These are phyloP conservation scores for Carposina sasakii DNA, from an alignment of 1,140 invertebrate genomes.

Conservation along the genomic window DNA sequence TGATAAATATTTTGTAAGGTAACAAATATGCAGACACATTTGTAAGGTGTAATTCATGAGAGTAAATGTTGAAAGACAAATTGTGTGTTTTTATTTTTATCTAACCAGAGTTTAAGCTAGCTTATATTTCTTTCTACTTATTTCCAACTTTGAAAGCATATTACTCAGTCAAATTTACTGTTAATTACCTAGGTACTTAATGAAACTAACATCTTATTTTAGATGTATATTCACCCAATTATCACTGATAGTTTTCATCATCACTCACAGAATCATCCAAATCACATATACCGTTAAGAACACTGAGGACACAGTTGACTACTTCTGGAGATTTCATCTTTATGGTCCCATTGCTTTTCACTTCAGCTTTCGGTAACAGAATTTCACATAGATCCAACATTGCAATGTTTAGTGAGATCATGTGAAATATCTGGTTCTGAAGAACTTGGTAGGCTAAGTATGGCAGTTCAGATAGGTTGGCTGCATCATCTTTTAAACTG, in stretches of 20 bases:
- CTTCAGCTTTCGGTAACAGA: slow-evolving; percentile 46
- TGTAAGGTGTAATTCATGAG: slow-evolving; percentile 67
- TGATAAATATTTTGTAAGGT: slow-evolving; percentile 64
- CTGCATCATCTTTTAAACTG: slow-evolving; percentile 42
- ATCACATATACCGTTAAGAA: slow-evolving; percentile 43
- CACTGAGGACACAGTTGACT: slow-evolving; percentile 48
- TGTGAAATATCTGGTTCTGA: slow-evolving; percentile 52
- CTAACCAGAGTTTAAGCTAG: too few species aligned
- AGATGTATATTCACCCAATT: too few species aligned
- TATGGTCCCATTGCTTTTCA: slow-evolving; percentile 44
- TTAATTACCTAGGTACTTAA: too few species aligned
- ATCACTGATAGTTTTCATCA: neutral
- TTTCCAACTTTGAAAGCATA: too few species aligned
- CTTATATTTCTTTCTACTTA: slow-evolving; percentile 1
- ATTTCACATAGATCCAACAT: slow-evolving; percentile 46
- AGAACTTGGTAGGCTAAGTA: slow-evolving; percentile 43
- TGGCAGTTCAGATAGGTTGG: slow-evolving; percentile 31
- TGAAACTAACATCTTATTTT: too few species aligned
- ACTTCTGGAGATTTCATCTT: slow-evolving; percentile 61
- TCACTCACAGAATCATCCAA: neutral
- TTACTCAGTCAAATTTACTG: too few species aligned
- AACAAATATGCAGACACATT: slow-evolving; percentile 67
- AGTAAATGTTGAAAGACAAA: slow-evolving; percentile 64
- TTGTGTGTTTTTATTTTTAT: neutral
- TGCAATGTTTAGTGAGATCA: slow-evolving; percentile 40